phyloP scores from a whole-genome alignment of 2,113 vertebrate species.

The Hippopotamus amphibius region DNA sequence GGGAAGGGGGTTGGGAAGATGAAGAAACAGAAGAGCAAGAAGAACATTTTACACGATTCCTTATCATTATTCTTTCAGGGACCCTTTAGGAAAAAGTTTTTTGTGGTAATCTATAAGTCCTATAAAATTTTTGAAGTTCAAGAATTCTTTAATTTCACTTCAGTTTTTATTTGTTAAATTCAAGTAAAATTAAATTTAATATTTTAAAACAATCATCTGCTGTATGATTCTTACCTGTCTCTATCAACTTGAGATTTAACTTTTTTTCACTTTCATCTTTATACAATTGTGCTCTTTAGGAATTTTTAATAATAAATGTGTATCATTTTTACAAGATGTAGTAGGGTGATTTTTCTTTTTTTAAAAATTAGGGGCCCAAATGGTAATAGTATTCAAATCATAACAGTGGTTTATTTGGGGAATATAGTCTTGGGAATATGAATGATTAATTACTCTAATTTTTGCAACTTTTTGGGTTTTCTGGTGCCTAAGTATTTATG shows the following conservation, averaged over 20 bases:
- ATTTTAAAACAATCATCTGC: background rate
- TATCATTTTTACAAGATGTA: background rate
- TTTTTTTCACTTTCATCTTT: background rate
- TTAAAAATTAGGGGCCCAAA: background rate
- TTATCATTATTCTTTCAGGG: background rate
- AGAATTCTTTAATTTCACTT: background rate
- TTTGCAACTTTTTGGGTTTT: background rate
- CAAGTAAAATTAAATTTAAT: constrained; percentile 11
- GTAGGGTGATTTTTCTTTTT: background rate
- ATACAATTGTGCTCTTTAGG: background rate
- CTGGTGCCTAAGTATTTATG: background rate
- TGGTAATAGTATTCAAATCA: background rate
- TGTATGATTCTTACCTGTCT: background rate
- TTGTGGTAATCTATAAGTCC: background rate
- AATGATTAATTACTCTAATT: background rate
- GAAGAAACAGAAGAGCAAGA: background rate
- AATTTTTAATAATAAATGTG: background rate
- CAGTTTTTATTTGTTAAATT: background rate
- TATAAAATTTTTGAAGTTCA: background rate
- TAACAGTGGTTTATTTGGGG: background rate
- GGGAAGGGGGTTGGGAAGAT: background rate
- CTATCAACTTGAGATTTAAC: background rate
- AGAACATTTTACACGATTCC: background rate
- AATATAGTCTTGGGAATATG: background rate
- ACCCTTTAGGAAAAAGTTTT: background rate